Percentiles rank a stretch among this genome's conserved stretches.
Conservation (phyloP, 2,797 vertebrate species). For the Danio kyathit region DNA sequence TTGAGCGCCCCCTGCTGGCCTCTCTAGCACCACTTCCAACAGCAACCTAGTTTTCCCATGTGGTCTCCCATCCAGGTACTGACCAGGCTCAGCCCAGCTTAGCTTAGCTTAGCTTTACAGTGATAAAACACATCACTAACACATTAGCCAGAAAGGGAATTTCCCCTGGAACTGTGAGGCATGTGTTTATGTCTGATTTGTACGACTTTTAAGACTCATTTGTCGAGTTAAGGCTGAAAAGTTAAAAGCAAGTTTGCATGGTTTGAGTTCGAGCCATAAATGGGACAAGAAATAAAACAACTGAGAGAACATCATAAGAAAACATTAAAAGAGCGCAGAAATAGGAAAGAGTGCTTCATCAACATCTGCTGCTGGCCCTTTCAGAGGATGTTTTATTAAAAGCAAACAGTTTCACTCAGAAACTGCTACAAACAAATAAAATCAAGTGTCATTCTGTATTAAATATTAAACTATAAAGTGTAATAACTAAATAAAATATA, state of each 20-base stretch:
- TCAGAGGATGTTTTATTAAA: neutral
- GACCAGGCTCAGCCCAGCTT: too few species aligned
- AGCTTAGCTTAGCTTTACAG: too few species aligned
- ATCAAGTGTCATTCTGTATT: too few species aligned
- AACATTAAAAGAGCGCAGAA: neutral
- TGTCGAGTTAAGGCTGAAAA: neutral
- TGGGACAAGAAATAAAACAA: neutral
- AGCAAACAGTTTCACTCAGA: neutral
- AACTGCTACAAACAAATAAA: too few species aligned
- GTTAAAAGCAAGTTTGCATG: neutral
- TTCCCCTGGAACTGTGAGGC: slow-evolving; percentile 19
- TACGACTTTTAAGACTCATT: neutral
- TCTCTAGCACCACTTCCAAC: too few species aligned
- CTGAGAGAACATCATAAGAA: too few species aligned
- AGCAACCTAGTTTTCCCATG: too few species aligned
- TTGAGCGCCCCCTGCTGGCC: too few species aligned
- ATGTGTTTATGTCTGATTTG: neutral
- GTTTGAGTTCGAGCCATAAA: slow-evolving; percentile 1
- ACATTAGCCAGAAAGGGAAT: slow-evolving; percentile 34
- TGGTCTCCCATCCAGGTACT: too few species aligned
- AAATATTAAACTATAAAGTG: too few species aligned
- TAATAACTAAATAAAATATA: too few species aligned
- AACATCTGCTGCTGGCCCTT: neutral
- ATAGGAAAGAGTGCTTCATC: neutral
- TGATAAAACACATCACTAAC: slow-evolving; percentile 21